Conservation (phyloP, 2,888 invertebrate species). For the Drosophila quinaria region DNA sequence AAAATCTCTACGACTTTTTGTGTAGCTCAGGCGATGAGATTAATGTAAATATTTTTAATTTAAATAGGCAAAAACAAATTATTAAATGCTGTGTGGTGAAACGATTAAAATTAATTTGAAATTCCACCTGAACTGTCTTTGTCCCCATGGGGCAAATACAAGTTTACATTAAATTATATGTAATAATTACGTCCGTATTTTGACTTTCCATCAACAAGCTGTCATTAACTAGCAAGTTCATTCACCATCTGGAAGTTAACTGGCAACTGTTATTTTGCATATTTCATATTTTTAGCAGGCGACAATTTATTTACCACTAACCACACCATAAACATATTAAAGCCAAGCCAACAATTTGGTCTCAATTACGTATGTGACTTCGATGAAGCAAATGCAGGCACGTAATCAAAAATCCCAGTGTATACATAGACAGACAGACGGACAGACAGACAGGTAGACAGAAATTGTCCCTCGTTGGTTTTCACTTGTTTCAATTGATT, state of each 20-base stretch:
- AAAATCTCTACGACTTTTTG: neutral
- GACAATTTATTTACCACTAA: slow-evolving; percentile 29
- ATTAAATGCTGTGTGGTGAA: neutral
- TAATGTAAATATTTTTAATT: neutral
- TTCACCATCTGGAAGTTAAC: slow-evolving; percentile 50
- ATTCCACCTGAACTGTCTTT: neutral
- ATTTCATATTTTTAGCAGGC: slow-evolving; percentile 40
- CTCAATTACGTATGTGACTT: slow-evolving; percentile 60
- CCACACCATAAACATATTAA: slow-evolving; percentile 43
- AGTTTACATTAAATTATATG: slow-evolving; percentile 24
- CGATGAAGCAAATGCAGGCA: slow-evolving; percentile 71
- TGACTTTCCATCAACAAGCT: slow-evolving; percentile 53
- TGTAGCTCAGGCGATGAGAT: neutral
- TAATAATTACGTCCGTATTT: slow-evolving; percentile 33
- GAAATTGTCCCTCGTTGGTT: slow-evolving; percentile 45
- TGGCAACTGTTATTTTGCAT: slow-evolving; percentile 63
- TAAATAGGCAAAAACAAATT: neutral
- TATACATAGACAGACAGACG: neutral
- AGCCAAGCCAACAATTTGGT: slow-evolving; percentile 53
- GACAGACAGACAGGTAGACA: neutral
- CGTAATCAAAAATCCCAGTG: slow-evolving; percentile 70
- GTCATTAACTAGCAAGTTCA: slow-evolving; percentile 50
- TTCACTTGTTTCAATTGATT: slow-evolving; percentile 68
- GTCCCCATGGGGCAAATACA: neutral
- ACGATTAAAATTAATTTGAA: neutral